phyloP scores from a whole-genome alignment of 1,140 invertebrate species.

The Caerostris darwini region DNA sequence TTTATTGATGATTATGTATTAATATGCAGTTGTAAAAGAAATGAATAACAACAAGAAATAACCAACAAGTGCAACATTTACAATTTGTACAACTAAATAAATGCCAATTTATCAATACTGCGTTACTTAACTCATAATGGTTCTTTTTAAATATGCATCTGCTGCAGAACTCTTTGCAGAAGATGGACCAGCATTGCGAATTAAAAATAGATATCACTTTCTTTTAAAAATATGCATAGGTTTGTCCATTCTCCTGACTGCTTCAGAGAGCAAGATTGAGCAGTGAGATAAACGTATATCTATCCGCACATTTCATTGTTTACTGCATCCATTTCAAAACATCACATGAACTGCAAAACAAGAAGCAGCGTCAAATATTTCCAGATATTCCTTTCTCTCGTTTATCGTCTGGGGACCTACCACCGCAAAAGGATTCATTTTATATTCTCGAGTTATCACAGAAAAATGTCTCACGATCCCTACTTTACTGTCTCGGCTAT shows the following conservation, averaged over 20 bases:
- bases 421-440: background rate
- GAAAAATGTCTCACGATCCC: background rate
- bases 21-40: no score
- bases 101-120: no score
- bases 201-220: no score
- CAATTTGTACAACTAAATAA: no score
- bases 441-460: background rate
- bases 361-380: background rate
- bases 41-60: no score
- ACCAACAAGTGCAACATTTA: no score
- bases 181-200: no score
- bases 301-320: constrained; percentile 5
- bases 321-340: background rate
- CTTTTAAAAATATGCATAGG: background rate
- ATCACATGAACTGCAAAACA: background rate
- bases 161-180: no score
- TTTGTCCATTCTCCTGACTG: background rate
- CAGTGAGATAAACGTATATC: background rate
- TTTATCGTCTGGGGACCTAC: background rate
- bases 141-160: no score
- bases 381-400: background rate
- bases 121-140: no score
- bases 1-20: no score
- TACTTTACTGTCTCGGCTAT: background rate
- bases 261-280: no score